Conservation (phyloP, 2,888 invertebrate genomes). For the Trissolcus brochymenae region DNA sequence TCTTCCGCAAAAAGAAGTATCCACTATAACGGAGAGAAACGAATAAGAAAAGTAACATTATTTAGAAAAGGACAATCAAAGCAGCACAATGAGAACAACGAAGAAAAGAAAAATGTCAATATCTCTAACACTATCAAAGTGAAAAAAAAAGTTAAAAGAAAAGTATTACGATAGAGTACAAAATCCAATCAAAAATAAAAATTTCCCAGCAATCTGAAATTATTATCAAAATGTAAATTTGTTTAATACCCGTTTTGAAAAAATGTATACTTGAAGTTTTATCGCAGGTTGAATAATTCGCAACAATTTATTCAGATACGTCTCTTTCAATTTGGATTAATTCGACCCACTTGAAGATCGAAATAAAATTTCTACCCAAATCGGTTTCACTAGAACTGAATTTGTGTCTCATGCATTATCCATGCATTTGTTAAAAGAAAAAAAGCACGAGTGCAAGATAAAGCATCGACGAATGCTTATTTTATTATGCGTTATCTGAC, state of each 20-base stretch:
- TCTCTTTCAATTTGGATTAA: too few species aligned
- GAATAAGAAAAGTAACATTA: conserved; percentile 49
- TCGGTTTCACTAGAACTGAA: too few species aligned
- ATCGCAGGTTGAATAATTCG: too few species aligned
- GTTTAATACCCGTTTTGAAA: too few species aligned
- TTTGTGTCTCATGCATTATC: too few species aligned
- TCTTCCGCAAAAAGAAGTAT: conserved; percentile 59
- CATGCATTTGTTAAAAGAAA: neutral
- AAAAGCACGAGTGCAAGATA: neutral
- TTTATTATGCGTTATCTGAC: conserved; percentile 7
- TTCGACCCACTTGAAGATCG: too few species aligned
- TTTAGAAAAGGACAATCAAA: conserved; percentile 36
- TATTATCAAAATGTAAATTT: too few species aligned
- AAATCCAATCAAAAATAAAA: too few species aligned
- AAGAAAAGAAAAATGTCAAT: conserved; percentile 18
- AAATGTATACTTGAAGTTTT: too few species aligned
- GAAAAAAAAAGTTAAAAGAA: conserved; percentile 8
- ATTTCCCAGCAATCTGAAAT: too few species aligned
- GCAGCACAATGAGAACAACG: conserved; percentile 30
- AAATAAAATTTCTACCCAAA: too few species aligned
- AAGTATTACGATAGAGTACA: neutral
- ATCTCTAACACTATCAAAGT: conserved; percentile 13
- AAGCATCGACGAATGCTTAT: neutral
- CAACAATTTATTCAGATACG: too few species aligned
- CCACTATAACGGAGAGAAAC: conserved; percentile 33